These are phyloP conservation scores for Agriopis marginaria DNA, from an alignment of 2,888 invertebrate species.

Conservation along the genomic window DNA sequence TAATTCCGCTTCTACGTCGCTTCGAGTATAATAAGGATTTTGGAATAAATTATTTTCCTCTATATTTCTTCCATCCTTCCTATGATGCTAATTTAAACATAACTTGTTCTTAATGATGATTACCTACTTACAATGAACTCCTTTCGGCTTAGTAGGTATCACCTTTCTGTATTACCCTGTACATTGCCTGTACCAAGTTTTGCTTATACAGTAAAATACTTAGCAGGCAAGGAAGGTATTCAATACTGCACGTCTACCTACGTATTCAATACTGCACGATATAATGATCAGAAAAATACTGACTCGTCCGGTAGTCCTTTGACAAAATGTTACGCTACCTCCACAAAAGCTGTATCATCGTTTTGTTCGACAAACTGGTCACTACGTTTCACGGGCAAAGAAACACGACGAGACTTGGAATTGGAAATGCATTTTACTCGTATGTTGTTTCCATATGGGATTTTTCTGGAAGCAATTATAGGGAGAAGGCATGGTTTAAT, in stretches of 20 bases:
- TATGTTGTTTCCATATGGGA: constrained; percentile 42
- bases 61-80: too few species aligned
- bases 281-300: constrained; percentile 2
- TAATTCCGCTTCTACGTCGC: too few species aligned
- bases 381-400: constrained; percentile 33
- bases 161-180: too few species aligned
- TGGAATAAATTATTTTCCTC: too few species aligned
- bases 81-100: too few species aligned
- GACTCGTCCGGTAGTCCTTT: constrained; percentile 3
- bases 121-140: too few species aligned
- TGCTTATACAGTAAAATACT: too few species aligned
- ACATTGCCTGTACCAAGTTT: too few species aligned
- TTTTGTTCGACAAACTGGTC: constrained; percentile 21
- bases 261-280: constrained; percentile 25
- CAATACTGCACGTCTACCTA: constrained; percentile 26
- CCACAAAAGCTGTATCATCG: constrained; percentile 18
- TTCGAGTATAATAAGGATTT: too few species aligned
- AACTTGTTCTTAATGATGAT: too few species aligned
- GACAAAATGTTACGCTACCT: constrained; percentile 16
- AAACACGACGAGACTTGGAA: constrained; percentile 33
- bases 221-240: background rate
- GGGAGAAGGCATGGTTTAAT: background rate
- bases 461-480: constrained; percentile 44
- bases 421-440: constrained; percentile 43
- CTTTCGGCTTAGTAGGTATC: too few species aligned